phyloP scores from a whole-genome alignment of 2,888 invertebrate genomes.

The Boloria euphrosyne region DNA sequence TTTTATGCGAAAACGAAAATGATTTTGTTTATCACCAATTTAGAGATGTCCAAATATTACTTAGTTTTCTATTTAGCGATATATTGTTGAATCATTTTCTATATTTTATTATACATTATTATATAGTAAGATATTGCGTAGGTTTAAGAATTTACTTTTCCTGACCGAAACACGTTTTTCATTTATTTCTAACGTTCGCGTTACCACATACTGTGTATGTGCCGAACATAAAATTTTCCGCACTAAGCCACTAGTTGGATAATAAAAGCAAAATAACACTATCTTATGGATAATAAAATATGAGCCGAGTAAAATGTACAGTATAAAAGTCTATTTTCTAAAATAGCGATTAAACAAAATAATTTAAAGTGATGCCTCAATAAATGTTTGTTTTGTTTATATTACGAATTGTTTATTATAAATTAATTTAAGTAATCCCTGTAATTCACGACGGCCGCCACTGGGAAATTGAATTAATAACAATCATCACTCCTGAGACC shows the following conservation, averaged over 20 bases:
- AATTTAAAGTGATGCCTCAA: no score
- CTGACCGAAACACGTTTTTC: no score
- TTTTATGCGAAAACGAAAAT: no score
- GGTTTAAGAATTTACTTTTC: no score
- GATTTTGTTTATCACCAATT: no score
- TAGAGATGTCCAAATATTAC: no score
- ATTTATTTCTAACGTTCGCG: no score
- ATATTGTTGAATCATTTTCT: no score
- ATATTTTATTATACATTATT: no score
- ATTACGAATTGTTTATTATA: conserved; percentile 7
- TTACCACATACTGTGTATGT: no score
- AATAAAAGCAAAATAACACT: conserved; percentile 8
- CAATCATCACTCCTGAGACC: conserved; percentile 31
- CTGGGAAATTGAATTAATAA: conserved; percentile 41
- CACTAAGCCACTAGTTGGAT: not conserved
- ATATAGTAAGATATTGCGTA: no score
- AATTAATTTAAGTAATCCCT: conserved; percentile 14
- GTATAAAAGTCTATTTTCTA: not conserved
- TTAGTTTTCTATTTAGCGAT: no score
- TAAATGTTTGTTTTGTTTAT: not conserved
- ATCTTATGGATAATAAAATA: conserved; percentile 6
- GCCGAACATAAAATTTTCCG: conserved; percentile 3
- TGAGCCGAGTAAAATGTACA: not conserved
- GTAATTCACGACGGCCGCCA: conserved; percentile 21
- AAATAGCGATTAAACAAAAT: not conserved